Base-by-base conservation (phyloP, 2,113 vertebrate genomes). In the Pyrgilauda ruficollis region DNA sequence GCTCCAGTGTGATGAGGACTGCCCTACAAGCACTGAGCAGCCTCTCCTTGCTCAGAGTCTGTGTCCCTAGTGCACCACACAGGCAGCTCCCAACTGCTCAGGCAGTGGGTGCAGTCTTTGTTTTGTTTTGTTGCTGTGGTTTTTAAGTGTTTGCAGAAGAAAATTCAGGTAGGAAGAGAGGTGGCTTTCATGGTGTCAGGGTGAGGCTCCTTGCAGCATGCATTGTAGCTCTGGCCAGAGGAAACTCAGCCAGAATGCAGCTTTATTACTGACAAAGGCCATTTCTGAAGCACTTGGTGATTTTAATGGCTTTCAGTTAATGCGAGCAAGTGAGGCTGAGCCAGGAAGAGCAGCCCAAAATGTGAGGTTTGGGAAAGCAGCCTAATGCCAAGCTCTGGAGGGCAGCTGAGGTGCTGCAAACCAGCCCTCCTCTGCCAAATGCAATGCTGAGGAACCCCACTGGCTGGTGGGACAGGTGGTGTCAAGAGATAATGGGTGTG, bases 1-100 rank as follows among this genome's bases (percentile, higher is more conserved):
- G 83, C 80, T 88, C 89, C 73, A 49, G 35, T 47, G 53, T 93
- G 94, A 77, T 84, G 94, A 61, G 33, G 70, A 79, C 62, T 74
- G 93, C 84, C 67, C 84, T 92, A 43, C 2, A 15, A 79, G 68
- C 0, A 1, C 88, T 63, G 88, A 93, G 90, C 56, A 88, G 64
- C 53, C 56, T 92, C 81, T 74, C 39, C 64, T 90, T 20, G 35
- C 77, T 93, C 7, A 4, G 61, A 84, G 64, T 69, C 9, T 10
- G 31, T 9, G 5, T 84, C 83, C 46, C 56, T 82, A 41, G 18
- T 31, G 69, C 56, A 50, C 56, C 43, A 49, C 1, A 11, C 3
- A 15, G 26, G 55, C 61, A 68, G 43, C 19, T 83, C 79, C 30
- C 28, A 69, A 0, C 22, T 67, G 23, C 41, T 64, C 5, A 44